These are phyloP conservation scores for Moxostoma hubbsi DNA, from an alignment of 2,797 vertebrate species.

Conservation along the genomic window DNA sequence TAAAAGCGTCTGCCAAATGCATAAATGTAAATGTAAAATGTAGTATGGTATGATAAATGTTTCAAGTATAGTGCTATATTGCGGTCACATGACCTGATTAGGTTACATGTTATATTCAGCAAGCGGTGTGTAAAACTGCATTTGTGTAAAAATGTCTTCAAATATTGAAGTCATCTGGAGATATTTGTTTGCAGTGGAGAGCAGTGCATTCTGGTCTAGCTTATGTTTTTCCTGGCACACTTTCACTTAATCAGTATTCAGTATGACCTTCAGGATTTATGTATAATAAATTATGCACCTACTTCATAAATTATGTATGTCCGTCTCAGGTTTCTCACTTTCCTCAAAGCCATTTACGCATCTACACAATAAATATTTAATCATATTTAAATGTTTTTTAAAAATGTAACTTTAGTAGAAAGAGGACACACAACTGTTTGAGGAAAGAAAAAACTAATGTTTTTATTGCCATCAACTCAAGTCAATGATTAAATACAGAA, in stretches of 20 bases:
- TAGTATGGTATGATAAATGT: no score
- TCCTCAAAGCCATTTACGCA: neutral
- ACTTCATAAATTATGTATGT: slow-evolving; percentile 12
- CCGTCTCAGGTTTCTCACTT: slow-evolving; percentile 3
- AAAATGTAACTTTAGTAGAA: neutral
- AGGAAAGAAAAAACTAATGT: no score
- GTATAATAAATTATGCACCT: neutral
- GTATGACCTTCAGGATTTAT: neutral
- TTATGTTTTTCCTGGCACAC: neutral
- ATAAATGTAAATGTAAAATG: no score
- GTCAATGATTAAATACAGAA: neutral
- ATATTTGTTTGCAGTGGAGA: neutral
- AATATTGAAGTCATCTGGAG: no score
- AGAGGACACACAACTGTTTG: neutral
- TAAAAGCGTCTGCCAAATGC: no score
- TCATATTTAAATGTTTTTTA: neutral
- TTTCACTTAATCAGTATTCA: slow-evolving; percentile 1
- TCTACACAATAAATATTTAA: neutral
- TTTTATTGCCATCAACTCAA: slow-evolving; percentile 9
- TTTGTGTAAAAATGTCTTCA: no score
- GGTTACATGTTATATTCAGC: no score
- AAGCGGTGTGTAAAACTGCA: no score
- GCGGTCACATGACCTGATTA: no score
- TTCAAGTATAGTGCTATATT: no score
- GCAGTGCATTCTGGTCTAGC: neutral